phyloP scores from a whole-genome alignment of 2,888 invertebrate genomes.

The Cryptops parisi region DNA sequence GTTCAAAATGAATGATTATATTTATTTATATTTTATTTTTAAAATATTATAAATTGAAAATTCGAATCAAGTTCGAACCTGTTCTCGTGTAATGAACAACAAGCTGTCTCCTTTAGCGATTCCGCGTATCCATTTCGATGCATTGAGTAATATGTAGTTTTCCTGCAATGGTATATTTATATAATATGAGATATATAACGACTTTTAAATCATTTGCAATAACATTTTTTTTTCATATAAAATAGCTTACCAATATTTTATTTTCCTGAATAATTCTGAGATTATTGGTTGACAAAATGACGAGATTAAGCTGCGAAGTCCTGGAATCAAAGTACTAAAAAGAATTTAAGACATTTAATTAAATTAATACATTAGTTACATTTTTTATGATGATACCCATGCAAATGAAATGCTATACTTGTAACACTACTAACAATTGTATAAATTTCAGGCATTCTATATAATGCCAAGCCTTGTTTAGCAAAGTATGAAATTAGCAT shows the following conservation, averaged over 20 bases:
- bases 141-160: neutral
- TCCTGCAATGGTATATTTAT: slow-evolving; percentile 2
- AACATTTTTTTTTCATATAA: neutral
- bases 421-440: neutral
- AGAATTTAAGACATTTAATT: too few relatives aligned
- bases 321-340: too few relatives aligned
- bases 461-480: too few relatives aligned
- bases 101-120: slow-evolving; percentile 13
- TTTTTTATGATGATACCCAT: too few relatives aligned
- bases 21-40: too few relatives aligned
- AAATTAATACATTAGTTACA: too few relatives aligned
- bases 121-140: neutral
- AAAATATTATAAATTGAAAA: too few relatives aligned
- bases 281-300: neutral
- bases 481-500: too few relatives aligned
- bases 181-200: neutral
- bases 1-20: neutral
- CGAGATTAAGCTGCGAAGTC: neutral
- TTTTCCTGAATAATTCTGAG: neutral
- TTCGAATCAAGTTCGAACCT: too few relatives aligned
- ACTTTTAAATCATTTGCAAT: too few relatives aligned
- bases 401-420: too few relatives aligned
- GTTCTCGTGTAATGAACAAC: neutral
- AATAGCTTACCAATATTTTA: neutral
- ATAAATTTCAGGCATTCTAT: too few relatives aligned